Conservation (phyloP, 2,888 invertebrate species). For the Ophion obscuratus region DNA sequence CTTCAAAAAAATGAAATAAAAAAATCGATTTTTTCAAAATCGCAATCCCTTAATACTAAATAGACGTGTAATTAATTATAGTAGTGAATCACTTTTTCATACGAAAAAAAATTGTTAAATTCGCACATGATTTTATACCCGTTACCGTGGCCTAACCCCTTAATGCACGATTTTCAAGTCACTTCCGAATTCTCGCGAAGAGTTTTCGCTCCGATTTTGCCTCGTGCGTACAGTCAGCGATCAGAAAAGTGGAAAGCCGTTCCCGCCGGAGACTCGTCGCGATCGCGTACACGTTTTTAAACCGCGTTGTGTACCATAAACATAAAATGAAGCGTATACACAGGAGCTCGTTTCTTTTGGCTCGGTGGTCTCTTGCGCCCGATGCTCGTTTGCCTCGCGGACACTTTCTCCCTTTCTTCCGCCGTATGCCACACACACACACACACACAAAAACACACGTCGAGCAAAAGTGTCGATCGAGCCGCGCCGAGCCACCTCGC, state of each 20-base stretch:
- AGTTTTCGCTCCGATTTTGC: not conserved
- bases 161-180: too few relatives aligned
- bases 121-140: too few relatives aligned
- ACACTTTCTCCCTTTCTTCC: slow-evolving; percentile 82
- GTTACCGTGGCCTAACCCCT: too few relatives aligned
- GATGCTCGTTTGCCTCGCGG: slow-evolving; percentile 62
- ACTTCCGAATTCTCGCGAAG: not conserved
- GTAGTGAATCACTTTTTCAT: too few relatives aligned
- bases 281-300: not conserved
- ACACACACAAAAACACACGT: not conserved
- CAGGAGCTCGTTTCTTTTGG: slow-evolving; percentile 42
- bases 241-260: slow-evolving; percentile 40
- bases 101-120: too few relatives aligned
- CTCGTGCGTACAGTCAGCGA: not conserved
- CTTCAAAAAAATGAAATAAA: too few relatives aligned
- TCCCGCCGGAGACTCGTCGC: slow-evolving; percentile 41
- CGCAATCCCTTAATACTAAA: too few relatives aligned
- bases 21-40: too few relatives aligned
- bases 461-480: slow-evolving; percentile 55
- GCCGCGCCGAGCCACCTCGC: slow-evolving; percentile 61
- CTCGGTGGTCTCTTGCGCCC: slow-evolving; percentile 28
- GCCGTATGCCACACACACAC: slow-evolving; percentile 33
- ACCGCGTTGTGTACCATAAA: not conserved
- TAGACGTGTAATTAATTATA: too few relatives aligned
- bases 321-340: not conserved